phyloP scores from a whole-genome alignment of 2,888 invertebrate species.

The Hirtodrosophila alboralis region DNA sequence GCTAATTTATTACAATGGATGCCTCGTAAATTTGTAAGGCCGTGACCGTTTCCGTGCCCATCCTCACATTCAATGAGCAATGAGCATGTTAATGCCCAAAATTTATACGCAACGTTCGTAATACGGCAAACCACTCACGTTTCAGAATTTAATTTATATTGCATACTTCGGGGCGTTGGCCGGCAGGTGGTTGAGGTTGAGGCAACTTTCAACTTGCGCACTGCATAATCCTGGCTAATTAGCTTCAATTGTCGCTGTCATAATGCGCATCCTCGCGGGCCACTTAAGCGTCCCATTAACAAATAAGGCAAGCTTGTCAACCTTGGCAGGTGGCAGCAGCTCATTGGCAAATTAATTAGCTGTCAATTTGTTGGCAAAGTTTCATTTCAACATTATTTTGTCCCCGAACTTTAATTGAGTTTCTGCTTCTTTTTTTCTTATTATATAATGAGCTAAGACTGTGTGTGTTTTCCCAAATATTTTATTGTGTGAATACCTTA shows the following conservation, averaged over 20 bases:
- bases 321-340: constrained; percentile 30
- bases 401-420: constrained; percentile 60
- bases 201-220: constrained; percentile 22
- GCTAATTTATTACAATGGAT: constrained; percentile 74
- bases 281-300: constrained; percentile 44
- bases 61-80: constrained; percentile 47
- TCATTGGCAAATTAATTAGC: constrained; percentile 69
- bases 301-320: constrained; percentile 31
- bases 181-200: background rate
- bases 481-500: background rate
- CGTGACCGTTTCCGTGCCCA: constrained; percentile 15
- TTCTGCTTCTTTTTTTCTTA: constrained; percentile 22
- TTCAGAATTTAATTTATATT: constrained; percentile 62
- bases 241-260: constrained; percentile 66
- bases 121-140: constrained; percentile 51
- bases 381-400: constrained; percentile 26
- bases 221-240: constrained; percentile 61
- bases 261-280: constrained; percentile 56
- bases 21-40: constrained; percentile 66
- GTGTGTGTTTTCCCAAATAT: background rate
- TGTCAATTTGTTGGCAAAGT: constrained; percentile 65
- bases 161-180: constrained; percentile 5
- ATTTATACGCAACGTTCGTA: constrained; percentile 51
- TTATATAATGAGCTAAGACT: background rate
- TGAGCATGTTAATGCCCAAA: constrained; percentile 59